These are phyloP conservation scores for Lampropteryx suffumata DNA, from an alignment of 2,888 invertebrate genomes.

Conservation along the genomic window DNA sequence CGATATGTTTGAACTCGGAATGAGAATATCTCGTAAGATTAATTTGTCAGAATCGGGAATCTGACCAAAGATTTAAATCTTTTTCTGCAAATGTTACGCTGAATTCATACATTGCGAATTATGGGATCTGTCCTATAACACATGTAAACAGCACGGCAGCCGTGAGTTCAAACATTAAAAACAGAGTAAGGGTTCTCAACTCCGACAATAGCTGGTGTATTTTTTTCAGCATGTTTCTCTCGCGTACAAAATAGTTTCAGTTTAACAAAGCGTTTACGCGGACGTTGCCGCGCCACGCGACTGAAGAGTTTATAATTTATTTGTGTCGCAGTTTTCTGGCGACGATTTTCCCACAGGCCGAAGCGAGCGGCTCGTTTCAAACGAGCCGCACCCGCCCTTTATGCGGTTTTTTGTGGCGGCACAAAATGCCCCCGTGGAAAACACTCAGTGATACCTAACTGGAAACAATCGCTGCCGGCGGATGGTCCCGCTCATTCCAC, in stretches of 20 bases:
- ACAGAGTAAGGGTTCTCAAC: slow-evolving; percentile 18
- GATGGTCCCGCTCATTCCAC: slow-evolving; percentile 79
- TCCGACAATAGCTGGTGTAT: slow-evolving; percentile 13
- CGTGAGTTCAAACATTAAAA: slow-evolving; percentile 17
- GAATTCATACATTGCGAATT: slow-evolving; percentile 1
- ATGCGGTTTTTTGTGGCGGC: slow-evolving; percentile 80
- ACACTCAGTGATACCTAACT: slow-evolving; percentile 83
- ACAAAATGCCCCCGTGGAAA: slow-evolving; percentile 80
- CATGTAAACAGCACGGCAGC: slow-evolving; percentile 1
- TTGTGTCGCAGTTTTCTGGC: slow-evolving; percentile 80
- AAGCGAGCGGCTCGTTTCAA: slow-evolving; percentile 64
- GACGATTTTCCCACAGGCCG: slow-evolving; percentile 81
- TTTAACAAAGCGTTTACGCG: slow-evolving; percentile 60
- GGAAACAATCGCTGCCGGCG: slow-evolving; percentile 82
- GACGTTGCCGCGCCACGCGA: slow-evolving; percentile 46
- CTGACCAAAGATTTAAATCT: background rate
- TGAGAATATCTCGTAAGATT: too few species aligned
- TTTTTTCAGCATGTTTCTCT: slow-evolving; percentile 32
- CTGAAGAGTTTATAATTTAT: slow-evolving; percentile 80
- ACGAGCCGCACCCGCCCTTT: slow-evolving; percentile 80
- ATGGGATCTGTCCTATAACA: background rate
- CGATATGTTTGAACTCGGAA: slow-evolving; percentile 1
- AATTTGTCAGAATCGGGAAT: too few species aligned
- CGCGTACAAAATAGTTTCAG: slow-evolving; percentile 46
- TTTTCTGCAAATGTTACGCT: background rate